phyloP scores from a whole-genome alignment of 2,888 invertebrate species.

The Matsumyia berberina region DNA sequence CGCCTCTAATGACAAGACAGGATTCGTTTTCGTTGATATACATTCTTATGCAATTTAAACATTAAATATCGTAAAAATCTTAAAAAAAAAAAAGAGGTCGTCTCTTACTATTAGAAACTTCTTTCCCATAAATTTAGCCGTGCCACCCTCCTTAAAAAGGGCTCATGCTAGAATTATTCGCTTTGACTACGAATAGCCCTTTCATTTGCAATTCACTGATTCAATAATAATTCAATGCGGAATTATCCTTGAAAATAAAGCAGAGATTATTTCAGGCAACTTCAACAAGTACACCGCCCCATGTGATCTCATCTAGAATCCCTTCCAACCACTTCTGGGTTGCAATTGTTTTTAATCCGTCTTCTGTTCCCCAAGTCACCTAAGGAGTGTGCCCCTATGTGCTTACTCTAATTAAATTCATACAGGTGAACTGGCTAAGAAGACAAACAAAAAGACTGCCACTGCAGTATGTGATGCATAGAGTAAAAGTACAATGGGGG shows the following conservation, averaged over 20 bases:
- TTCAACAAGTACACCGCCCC: slow-evolving; percentile 41
- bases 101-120: too few species aligned
- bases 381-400: slow-evolving; percentile 40
- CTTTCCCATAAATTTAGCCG: too few species aligned
- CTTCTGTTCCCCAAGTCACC: slow-evolving; percentile 38
- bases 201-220: slow-evolving; percentile 58
- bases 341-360: slow-evolving; percentile 71
- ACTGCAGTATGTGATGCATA: slow-evolving; percentile 66
- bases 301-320: slow-evolving; percentile 31
- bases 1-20: too few species aligned
- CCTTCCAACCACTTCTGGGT: slow-evolving; percentile 43
- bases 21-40: too few species aligned
- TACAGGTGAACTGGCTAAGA: slow-evolving; percentile 67
- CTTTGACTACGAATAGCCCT: slow-evolving; percentile 61
- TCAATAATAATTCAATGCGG: slow-evolving; percentile 31
- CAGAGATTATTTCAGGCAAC: slow-evolving; percentile 73
- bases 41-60: too few species aligned
- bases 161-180: background rate
- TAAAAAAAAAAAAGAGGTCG: too few species aligned
- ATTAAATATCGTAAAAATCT: too few species aligned
- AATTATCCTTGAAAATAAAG: slow-evolving; percentile 74
- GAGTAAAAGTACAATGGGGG: slow-evolving; percentile 44
- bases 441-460: slow-evolving; percentile 37
- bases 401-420: slow-evolving; percentile 72
- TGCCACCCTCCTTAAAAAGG: background rate